These are phyloP conservation scores for Drosophila teissieri DNA, from an alignment of 1,140 invertebrate genomes.

Conservation along the genomic window DNA sequence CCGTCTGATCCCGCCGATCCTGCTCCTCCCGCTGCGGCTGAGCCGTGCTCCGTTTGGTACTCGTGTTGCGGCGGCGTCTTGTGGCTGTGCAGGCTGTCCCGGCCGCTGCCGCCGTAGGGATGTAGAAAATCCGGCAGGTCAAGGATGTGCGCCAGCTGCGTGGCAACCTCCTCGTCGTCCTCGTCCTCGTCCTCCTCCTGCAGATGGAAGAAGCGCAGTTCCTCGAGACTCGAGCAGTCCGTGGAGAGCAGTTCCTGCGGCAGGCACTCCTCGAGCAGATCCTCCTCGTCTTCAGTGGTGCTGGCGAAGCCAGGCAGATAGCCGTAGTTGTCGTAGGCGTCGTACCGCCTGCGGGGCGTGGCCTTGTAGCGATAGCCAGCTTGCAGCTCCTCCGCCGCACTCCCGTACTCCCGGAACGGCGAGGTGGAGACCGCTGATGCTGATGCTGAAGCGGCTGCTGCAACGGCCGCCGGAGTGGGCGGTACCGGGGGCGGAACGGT, in stretches of 20 bases:
- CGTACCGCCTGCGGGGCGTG: constrained; percentile 72
- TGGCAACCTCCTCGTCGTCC: constrained; percentile 65
- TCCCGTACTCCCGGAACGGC: constrained; percentile 52
- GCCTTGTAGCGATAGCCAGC: constrained; percentile 78
- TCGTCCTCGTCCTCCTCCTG: constrained; percentile 55
- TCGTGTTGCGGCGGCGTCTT: constrained; percentile 83
- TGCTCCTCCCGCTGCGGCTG: constrained; percentile 64
- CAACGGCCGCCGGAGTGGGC: constrained; percentile 40
- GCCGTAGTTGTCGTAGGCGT: constrained; percentile 78
- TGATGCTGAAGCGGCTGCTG: constrained; percentile 28
- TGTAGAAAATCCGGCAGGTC: constrained; percentile 72
- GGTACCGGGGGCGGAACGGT: constrained; percentile 44
- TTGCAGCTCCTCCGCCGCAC: constrained; percentile 71
- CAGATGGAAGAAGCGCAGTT: constrained; percentile 66
- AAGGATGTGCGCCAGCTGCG: constrained; percentile 67
- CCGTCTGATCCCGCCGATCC: constrained; percentile 55
- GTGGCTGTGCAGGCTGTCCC: constrained; percentile 77
- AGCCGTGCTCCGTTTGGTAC: constrained; percentile 76
- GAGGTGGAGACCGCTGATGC: constrained; percentile 35
- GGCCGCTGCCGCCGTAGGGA: constrained; percentile 70
- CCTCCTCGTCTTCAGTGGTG: constrained; percentile 75
- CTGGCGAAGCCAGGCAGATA: constrained; percentile 74
- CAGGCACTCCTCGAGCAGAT: constrained; percentile 69
- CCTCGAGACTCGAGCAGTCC: constrained; percentile 74
- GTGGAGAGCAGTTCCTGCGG: constrained; percentile 65